Evolutionary conservation across 2,797 vertebrate genomes (phyloP).

Genomic region (Aselliscus stoliczkanus): DNA sequence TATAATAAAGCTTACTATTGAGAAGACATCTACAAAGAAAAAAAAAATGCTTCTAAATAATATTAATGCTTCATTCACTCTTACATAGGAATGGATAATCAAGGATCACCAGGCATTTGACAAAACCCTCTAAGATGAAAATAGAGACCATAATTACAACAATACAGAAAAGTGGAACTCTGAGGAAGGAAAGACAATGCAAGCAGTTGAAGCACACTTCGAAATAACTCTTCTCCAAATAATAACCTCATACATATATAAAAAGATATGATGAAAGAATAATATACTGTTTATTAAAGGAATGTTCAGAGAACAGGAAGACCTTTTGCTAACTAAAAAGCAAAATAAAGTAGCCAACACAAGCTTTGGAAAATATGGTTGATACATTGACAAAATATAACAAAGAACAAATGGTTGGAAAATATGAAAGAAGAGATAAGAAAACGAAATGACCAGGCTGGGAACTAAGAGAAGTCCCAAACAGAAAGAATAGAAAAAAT

Average conservation of each 20-base stretch:
- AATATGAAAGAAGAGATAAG: neutral
- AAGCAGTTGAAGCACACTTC: neutral
- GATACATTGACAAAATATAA: neutral
- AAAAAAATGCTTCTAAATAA: neutral
- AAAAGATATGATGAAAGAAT: neutral
- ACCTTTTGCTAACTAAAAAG: neutral
- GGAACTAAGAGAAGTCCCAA: neutral
- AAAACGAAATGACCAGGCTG: neutral
- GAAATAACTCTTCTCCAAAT: neutral
- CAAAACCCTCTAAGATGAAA: neutral
- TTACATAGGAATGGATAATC: neutral
- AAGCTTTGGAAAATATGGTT: neutral
- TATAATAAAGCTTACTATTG: neutral
- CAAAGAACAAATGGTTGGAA: neutral
- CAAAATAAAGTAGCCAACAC: neutral
- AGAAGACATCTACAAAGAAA: neutral
- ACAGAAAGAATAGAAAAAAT: neutral
- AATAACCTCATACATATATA: neutral
- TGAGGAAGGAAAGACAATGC: neutral
- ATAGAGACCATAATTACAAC: neutral
- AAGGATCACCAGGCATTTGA: neutral
- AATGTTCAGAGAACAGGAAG: neutral
- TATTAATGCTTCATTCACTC: neutral
- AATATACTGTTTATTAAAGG: neutral
- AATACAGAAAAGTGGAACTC: neutral